A percentile compares a stretch with the other conserved stretches of the same genome.
phyloP scores from a whole-genome alignment of 2,113 vertebrate species.

The Melanotaenia duboulayi region DNA sequence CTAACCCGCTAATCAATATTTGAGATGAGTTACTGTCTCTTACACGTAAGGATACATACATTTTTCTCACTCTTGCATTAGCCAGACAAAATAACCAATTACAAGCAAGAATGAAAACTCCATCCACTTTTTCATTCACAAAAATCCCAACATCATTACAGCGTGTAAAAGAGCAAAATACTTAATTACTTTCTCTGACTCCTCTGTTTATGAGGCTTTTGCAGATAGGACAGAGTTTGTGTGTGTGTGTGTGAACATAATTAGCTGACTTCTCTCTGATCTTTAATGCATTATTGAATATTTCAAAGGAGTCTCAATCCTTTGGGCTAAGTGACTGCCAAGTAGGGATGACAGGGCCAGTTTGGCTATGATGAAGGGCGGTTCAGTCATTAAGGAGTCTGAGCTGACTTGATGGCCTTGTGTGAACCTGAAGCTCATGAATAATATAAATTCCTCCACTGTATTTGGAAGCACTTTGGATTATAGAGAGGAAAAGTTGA shows the following conservation, averaged over 20 bases:
- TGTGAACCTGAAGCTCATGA: conserved; percentile 68
- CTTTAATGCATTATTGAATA: conserved; percentile 73
- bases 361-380: conserved; percentile 49
- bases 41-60: background rate
- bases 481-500: conserved; percentile 10
- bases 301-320: conserved; percentile 58
- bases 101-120: background rate
- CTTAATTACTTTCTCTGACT: conserved; percentile 31
- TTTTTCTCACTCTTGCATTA: background rate
- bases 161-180: conserved; percentile 32
- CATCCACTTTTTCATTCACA: conserved; percentile 29
- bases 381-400: conserved; percentile 64
- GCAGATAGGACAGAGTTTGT: background rate
- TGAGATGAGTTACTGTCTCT: conserved; percentile 56
- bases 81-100: background rate
- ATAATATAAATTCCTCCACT: conserved; percentile 68
- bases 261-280: conserved; percentile 66
- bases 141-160: conserved; percentile 20
- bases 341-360: conserved; percentile 42
- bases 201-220: conserved; percentile 31
- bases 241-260: conserved; percentile 30
- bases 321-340: conserved; percentile 59
- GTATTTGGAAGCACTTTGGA: conserved; percentile 75
- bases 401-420: conserved; percentile 54
- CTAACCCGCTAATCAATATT: conserved; percentile 69